Evolutionary conservation across 2,113 vertebrate species (phyloP), one percentile per base, ranked within the genome.

Genomic region (Hemiprocne comata): DNA sequence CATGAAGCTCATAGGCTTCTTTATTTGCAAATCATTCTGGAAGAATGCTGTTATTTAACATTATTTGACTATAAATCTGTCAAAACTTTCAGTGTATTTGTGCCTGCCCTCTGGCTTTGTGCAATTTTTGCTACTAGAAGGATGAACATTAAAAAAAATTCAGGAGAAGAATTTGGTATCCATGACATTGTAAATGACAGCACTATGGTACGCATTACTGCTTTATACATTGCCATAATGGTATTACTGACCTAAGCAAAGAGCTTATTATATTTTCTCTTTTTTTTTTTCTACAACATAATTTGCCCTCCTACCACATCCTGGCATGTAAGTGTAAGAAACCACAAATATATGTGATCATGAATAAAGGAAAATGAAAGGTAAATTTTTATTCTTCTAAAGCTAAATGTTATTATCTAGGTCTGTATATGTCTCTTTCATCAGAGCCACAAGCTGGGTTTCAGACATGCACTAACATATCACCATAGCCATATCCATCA

Each of bases 11-110:
- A 33, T 75, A 88, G 11, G 8, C 33, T 57, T 70, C 48, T 70
- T 94, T 86, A 84, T 76, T 92, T 95, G 46, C 25, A 86, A 97
- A 76, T 66, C 1, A 29, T 89, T 91, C 80, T 71, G 23, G 20
- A 84, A 89, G 92, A 82, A 71, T 84, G 16, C 3, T 95, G 14
- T 48, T 57, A 34, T 89, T 93, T 74, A 78, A 50, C 46, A 67
- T 36, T 21, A 83, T 66, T 89, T 90, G 36, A 75, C 24, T 75
- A 34, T 57, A 89, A 78, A 78, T 67, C 8, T 6, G 40, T 34
- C 28, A 54, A 40, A 62, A 55, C n/a, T 67, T 64, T 78, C 48
- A 33, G 2, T 42, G 10, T 15, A 11, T 40, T 94, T 86, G 44
- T 23, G 77, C 57, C 51, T 92, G 16, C 13, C 29, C 83, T 62